Percentiles rank a stretch among this genome's conserved stretches.
Evolutionary conservation across 2,113 vertebrate species (phyloP).

Genomic region (Phoenicopterus ruber): DNA sequence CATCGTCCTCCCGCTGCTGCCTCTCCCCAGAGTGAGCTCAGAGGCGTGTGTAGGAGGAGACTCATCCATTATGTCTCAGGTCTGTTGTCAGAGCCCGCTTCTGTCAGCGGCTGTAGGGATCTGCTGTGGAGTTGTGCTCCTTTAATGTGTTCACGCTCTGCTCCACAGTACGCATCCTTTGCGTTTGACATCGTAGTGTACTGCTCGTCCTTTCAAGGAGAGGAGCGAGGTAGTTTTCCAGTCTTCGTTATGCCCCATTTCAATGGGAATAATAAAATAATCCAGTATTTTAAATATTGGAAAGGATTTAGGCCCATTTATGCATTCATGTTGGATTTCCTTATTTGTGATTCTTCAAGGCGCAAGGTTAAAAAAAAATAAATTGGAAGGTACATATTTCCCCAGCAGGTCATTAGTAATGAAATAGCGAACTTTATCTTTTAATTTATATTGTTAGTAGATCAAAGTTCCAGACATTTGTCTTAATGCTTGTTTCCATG

Average conservation of each 20-base stretch:
- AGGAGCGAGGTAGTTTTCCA: neutral
- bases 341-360: neutral
- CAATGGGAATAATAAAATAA: neutral
- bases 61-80: neutral
- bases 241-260: neutral
- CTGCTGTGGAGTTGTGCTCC: neutral
- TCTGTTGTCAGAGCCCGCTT: neutral
- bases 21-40: slow-evolving; percentile 14
- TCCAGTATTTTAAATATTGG: neutral
- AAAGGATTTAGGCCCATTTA: neutral
- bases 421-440: neutral
- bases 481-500: neutral
- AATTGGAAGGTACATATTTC: neutral
- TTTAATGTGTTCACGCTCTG: fast-evolving
- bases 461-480: slow-evolving; percentile 13
- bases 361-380: neutral
- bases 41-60: neutral
- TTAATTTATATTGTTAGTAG: neutral
- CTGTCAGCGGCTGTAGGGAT: neutral
- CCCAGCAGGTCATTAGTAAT: neutral
- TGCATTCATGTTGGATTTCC: neutral
- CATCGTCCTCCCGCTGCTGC: neutral
- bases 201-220: neutral
- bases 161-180: fast-evolving
- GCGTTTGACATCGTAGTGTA: fast-evolving